Base-by-base conservation (phyloP, 2,113 vertebrate species). In the Sturnus vulgaris region DNA sequence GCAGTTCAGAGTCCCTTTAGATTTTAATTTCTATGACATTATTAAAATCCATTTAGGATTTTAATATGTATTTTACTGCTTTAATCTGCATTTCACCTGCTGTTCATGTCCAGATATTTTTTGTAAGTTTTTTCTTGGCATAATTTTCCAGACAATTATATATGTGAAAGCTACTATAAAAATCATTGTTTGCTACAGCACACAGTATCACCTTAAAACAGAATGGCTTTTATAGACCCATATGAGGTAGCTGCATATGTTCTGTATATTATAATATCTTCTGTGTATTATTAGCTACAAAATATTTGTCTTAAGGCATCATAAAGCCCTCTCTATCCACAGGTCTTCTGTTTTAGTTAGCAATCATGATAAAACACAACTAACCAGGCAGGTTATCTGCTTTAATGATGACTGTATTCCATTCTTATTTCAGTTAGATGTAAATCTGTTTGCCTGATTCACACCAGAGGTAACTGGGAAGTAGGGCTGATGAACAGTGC, bases 81-180 rank as follows among this genome's bases (percentile, higher is more conserved):
- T 92, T 73, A 94, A 91, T 92, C 57, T 69, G 23, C 63, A 65
- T 50, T 89, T 86, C 55, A 82, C 81, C 63, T 94, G 78, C 71
- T 95, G 94, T 87, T 89, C 78, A 28, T 23, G 55, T 92, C 73
- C 81, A 89, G 69, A 30, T 92, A 91, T 91, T 87, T 89, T 89
- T 64, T 91, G 28, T 61, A 91, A 91, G 30, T 27, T 77, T 79
- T 91, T 71, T 37, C 37, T 30, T 49, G 2, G 71, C 19, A 21
- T 75, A 55, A 56, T 61, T 89, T 91, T 82, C 69, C 21, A 86
- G 31, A 76, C 33, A 76, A 76, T 76, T 91, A 88, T 44, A 68
- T 5, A 81, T 6, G 8, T 63, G 40, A 84, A 90, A 55, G 22
- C 37, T 33, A 30, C 72, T 50, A 64, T n/a, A 73, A 86, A 70